Conservation (phyloP, 2,113 vertebrate species). For the Gasterosteus nipponicus region DNA sequence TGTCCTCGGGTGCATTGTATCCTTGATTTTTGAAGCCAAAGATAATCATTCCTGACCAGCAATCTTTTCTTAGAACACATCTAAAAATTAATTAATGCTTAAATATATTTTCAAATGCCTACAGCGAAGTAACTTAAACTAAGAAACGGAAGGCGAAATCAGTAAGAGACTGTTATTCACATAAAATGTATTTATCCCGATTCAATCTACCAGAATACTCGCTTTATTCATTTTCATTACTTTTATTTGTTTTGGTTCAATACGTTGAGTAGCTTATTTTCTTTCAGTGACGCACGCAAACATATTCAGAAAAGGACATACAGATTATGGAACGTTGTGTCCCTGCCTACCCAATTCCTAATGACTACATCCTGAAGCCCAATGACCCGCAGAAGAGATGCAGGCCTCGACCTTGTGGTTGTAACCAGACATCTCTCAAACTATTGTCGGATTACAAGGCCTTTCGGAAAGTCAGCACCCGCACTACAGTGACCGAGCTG, state of each 20-base stretch:
- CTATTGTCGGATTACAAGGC: not conserved
- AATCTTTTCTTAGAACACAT: not conserved
- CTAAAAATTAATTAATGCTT: not conserved
- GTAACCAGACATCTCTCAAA: not conserved
- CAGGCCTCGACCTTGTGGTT: not conserved
- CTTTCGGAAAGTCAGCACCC: not conserved
- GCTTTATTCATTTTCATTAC: not conserved
- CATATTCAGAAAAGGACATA: not conserved
- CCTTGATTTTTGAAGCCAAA: constrained; percentile 60
- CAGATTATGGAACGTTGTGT: constrained; percentile 2
- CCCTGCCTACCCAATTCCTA: not conserved
- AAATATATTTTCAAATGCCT: not conserved
- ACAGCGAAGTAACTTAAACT: not conserved
- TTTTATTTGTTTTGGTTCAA: not conserved
- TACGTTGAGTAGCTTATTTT: not conserved
- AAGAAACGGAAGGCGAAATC: not conserved
- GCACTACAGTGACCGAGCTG: not conserved
- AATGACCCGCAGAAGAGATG: constrained; percentile 4
- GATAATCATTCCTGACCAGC: not conserved
- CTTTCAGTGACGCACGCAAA: not conserved
- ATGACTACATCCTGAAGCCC: not conserved
- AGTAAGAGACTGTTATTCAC: not conserved
- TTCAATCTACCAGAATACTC: not conserved
- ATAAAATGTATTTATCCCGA: not conserved
- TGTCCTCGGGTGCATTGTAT: constrained; percentile 57